phyloP scores from a whole-genome alignment of 2,797 vertebrate species.

The Melanotaenia maccullochi region DNA sequence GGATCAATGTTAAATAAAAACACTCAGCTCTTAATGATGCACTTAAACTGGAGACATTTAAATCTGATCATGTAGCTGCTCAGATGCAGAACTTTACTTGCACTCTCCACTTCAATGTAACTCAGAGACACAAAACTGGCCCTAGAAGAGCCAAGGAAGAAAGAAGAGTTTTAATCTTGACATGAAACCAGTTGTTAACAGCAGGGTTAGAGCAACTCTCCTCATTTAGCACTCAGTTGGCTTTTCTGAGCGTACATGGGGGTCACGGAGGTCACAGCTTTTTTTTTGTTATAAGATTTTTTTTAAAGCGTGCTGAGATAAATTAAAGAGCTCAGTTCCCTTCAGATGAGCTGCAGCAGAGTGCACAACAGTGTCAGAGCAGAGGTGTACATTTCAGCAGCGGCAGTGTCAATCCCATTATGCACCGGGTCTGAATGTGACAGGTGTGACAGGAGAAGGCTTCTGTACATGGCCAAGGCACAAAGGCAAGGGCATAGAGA shows the following conservation, averaged over 20 bases:
- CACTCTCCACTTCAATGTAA: background rate
- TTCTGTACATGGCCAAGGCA: constrained; percentile 21
- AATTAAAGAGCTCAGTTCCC: constrained; percentile 5
- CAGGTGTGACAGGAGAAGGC: constrained; percentile 51
- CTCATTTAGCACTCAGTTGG: constrained; percentile 47
- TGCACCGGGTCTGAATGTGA: constrained; percentile 40
- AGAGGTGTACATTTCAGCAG: constrained; percentile 80
- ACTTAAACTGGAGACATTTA: constrained; percentile 54
- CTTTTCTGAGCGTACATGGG: background rate
- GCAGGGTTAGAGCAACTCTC: constrained; percentile 63
- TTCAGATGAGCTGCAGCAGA: constrained; percentile 8
- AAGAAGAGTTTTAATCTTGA: constrained; percentile 37
- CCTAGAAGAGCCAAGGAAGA: constrained; percentile 43
- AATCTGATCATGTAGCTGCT: constrained; percentile 27
- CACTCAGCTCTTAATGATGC: constrained; percentile 50
- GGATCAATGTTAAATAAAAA: constrained; percentile 60
- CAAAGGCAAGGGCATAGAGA: constrained; percentile 12
- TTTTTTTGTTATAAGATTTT: no score
- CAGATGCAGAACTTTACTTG: background rate
- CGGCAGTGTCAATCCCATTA: constrained; percentile 69
- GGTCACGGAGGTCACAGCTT: constrained; percentile 18
- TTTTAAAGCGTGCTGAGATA: background rate
- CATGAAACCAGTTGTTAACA: constrained; percentile 70
- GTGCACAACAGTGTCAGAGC: constrained; percentile 33
- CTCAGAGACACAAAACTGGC: constrained; percentile 47